Conservation (phyloP, 2,797 vertebrate genomes). For the Chrysocyon brachyurus region DNA sequence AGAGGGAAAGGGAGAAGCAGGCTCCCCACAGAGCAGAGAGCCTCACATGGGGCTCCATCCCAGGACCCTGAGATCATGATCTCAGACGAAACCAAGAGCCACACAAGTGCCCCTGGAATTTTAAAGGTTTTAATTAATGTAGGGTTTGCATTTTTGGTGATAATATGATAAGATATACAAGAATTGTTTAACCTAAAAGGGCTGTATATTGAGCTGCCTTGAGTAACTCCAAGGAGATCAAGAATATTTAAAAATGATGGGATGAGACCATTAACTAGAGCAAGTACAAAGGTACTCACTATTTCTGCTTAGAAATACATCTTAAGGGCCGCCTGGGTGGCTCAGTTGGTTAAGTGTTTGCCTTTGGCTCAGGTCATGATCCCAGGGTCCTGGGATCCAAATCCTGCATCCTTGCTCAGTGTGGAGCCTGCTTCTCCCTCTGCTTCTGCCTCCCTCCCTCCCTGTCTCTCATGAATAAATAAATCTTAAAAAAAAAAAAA, state of each 20-base stretch:
- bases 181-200: slow-evolving; percentile 12
- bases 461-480: too few species aligned
- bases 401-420: too few species aligned
- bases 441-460: too few species aligned
- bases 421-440: too few species aligned
- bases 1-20: background rate
- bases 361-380: too few species aligned
- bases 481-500: too few species aligned
- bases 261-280: background rate
- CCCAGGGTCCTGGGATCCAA: too few species aligned
- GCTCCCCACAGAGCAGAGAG: background rate
- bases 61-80: background rate
- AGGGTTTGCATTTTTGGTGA: background rate
- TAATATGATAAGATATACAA: background rate
- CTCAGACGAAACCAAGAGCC: background rate
- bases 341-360: too few species aligned
- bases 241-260: background rate
- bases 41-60: background rate
- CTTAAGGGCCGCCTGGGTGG: background rate
- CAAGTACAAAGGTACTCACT: background rate
- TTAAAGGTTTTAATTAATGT: background rate
- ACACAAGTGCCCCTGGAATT: background rate
- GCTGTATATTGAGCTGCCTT: background rate
- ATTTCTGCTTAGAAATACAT: background rate
- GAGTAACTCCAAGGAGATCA: background rate